Conservation (phyloP, 2,888 invertebrate genomes). For the Hyposoter dolosus region DNA sequence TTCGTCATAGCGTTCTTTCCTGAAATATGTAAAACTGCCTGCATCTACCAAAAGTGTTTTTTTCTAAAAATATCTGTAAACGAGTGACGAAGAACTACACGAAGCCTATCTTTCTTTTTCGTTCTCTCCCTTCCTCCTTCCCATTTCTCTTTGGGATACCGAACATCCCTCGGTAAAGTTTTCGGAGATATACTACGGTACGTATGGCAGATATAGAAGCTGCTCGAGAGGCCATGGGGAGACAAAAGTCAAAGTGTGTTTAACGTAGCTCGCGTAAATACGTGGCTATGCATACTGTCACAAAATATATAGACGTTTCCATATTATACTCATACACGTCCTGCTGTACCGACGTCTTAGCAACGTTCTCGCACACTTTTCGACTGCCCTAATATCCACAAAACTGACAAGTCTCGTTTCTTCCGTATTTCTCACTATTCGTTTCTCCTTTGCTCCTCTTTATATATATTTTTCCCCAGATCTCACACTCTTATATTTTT, state of each 20-base stretch:
- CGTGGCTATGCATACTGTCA: slow-evolving; percentile 29
- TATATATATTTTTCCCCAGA: slow-evolving; percentile 32
- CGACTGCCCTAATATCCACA: slow-evolving; percentile 21
- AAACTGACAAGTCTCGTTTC: slow-evolving; percentile 32
- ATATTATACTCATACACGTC: background rate
- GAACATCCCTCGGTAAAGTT: slow-evolving; percentile 49
- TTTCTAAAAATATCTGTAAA: slow-evolving; percentile 79
- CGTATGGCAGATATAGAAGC: slow-evolving; percentile 27
- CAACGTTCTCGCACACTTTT: slow-evolving; percentile 23
- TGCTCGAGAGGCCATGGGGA: slow-evolving; percentile 38
- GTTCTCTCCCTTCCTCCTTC: slow-evolving; percentile 17
- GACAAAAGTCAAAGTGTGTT: slow-evolving; percentile 44
- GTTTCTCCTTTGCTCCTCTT: slow-evolving; percentile 21
- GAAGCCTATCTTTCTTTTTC: slow-evolving; percentile 21
- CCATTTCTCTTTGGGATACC: slow-evolving; percentile 34
- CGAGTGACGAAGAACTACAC: slow-evolving; percentile 45
- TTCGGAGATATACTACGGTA: slow-evolving; percentile 30
- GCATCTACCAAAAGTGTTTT: slow-evolving; percentile 62
- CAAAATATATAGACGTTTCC: background rate
- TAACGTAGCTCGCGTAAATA: slow-evolving; percentile 59
- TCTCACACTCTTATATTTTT: slow-evolving; percentile 53
- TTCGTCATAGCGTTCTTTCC: slow-evolving; percentile 71
- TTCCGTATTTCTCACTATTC: slow-evolving; percentile 55
- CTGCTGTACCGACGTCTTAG: background rate
- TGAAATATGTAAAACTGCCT: slow-evolving; percentile 81